phyloP scores from a whole-genome alignment of 1,140 invertebrate species.

The Armadillidium nasatum region DNA sequence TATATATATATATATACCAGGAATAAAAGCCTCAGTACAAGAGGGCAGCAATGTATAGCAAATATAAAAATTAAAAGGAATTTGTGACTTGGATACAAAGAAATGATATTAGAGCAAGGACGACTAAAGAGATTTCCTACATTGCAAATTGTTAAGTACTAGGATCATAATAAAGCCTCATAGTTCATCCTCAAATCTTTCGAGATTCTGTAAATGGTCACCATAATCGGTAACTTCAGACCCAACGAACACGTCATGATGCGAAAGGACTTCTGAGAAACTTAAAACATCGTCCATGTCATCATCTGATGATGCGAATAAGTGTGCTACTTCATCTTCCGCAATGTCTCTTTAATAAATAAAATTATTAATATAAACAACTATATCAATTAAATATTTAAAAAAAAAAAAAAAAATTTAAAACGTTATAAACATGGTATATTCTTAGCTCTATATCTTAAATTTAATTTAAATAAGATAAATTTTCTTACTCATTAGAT shows the following conservation, averaged over 20 bases:
- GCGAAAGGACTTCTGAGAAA: slow-evolving; percentile 78
- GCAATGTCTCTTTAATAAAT: slow-evolving; percentile 68
- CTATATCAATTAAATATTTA: slow-evolving; percentile 17
- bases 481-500: slow-evolving; percentile 70
- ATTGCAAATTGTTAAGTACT: too few relatives aligned
- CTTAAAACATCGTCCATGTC: slow-evolving; percentile 77
- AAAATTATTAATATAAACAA: slow-evolving; percentile 21
- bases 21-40: too few relatives aligned
- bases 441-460: neutral
- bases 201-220: slow-evolving; percentile 74
- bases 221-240: slow-evolving; percentile 95
- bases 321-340: slow-evolving; percentile 81
- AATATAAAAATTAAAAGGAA: too few relatives aligned
- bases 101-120: too few relatives aligned
- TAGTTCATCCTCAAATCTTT: slow-evolving; percentile 75
- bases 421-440: too few relatives aligned
- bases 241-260: slow-evolving; percentile 89
- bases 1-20: too few relatives aligned
- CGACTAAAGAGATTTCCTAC: too few relatives aligned
- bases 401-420: neutral
- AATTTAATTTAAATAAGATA: slow-evolving; percentile 14
- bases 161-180: slow-evolving; percentile 50
- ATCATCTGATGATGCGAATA: slow-evolving; percentile 82
- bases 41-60: too few relatives aligned
- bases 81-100: too few relatives aligned